phyloP scores from a whole-genome alignment of 2,888 invertebrate species.

The Oxycera nigricornis region DNA sequence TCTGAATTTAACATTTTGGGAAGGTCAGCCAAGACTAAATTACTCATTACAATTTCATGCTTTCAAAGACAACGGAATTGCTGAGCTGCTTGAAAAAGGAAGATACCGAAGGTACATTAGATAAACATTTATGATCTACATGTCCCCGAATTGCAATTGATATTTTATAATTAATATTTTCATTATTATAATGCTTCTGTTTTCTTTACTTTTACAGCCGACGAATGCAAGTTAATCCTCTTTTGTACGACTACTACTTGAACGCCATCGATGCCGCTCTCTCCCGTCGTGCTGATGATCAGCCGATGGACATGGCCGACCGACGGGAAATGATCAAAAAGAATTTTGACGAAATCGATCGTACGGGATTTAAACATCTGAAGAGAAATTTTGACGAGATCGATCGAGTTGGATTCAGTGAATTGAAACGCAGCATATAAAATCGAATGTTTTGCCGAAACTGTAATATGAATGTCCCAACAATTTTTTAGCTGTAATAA shows the following conservation, averaged over 20 bases:
- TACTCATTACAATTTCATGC: not conserved
- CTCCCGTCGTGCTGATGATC: not conserved
- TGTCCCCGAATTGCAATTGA: not conserved
- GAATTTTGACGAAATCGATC: slow-evolving; percentile 47
- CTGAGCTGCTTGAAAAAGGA: slow-evolving; percentile 8
- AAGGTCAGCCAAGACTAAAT: too few species aligned
- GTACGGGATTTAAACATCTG: slow-evolving; percentile 43
- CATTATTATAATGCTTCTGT: not conserved
- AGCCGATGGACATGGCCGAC: not conserved
- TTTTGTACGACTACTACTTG: slow-evolving; percentile 45
- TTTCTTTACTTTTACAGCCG: slow-evolving; percentile 24
- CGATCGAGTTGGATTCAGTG: slow-evolving; percentile 44
- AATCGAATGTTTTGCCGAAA: not conserved
- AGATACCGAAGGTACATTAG: not conserved
- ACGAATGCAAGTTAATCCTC: slow-evolving; percentile 43
- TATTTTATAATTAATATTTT: not conserved
- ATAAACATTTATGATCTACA: not conserved
- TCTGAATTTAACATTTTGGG: not conserved
- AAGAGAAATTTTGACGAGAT: slow-evolving; percentile 48
- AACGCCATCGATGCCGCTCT: slow-evolving; percentile 30
- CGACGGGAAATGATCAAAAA: slow-evolving; percentile 19
- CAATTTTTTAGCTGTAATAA: slow-evolving; percentile 3
- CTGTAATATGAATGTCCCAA: slow-evolving; percentile 14
- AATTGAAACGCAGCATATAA: slow-evolving; percentile 29
- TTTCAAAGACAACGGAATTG: not conserved